Base-by-base conservation (phyloP, 2,113 vertebrate genomes). In the Melanotaenia duboulayi region DNA sequence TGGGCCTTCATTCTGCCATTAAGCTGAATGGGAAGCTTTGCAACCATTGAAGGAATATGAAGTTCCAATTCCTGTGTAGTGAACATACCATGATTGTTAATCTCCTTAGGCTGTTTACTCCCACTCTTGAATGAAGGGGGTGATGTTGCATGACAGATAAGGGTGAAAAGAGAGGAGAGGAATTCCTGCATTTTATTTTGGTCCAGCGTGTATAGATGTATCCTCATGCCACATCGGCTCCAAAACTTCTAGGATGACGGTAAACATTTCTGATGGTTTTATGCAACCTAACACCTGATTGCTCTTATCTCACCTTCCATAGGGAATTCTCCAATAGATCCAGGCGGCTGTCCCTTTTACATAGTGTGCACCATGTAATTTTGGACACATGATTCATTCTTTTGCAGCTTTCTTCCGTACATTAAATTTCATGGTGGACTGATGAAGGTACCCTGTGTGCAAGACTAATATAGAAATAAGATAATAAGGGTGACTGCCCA, bases 31-130 rank as follows among this genome's bases (percentile, higher is more conserved):
- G 42, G 11, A 17, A 20, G 40, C 2, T 17, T 57, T 70, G 51
- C 55, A 65, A n/a, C 71, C 52, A 65, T 60, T 32, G 20, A 23
- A 61, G 61, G 24, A 39, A 65, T 35, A 20, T 37, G 3, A 42
- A 37, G 56, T 23, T 44, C 25, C 63, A 54, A 44, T 61, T 50
- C 5, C 56, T 65, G 12, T 60, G 25, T 46, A 58, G 74, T 64
- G 52, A 85, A 50, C 59, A 74, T 58, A 58, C 58, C 63, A 60
- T 74, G 78, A 48, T 77, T 74, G 75, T 78, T 77, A 12, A 72
- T 49, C 61, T 71, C 73, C 39, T 19, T 28, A 49, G 79, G 73
- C 64, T 83, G 61, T 89, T 87, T 81, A 83, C 82, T 85, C 80
- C 82, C 78, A 80, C 78, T 79, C 70, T 73, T 60, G 44, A 65